Conservation (phyloP, 64 coral and sea anemone species). For the Porites lutea region DNA sequence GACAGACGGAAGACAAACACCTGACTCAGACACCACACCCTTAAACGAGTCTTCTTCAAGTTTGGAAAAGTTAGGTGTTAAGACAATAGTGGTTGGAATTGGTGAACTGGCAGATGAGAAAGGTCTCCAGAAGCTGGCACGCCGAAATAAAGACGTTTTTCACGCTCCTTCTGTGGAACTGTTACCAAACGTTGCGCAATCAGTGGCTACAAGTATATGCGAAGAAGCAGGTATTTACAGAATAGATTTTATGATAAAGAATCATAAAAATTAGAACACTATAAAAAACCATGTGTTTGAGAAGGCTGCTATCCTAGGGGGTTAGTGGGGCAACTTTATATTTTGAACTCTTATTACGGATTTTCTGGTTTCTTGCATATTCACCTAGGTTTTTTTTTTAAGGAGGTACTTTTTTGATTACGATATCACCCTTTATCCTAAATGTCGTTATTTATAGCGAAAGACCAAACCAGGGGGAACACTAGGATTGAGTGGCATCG, state of each 20-base stretch:
- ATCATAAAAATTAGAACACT: no score
- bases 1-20: constrained; percentile 83
- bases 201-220: constrained; percentile 51
- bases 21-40: constrained; percentile 25
- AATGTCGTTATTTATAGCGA: no score
- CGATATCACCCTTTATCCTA: no score
- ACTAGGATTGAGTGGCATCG: no score
- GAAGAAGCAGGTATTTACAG: constrained; percentile 54
- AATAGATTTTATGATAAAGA: not conserved
- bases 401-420: no score
- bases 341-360: no score
- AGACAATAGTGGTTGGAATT: constrained; percentile 66
- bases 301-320: no score
- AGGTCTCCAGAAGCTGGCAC: constrained; percentile 23
- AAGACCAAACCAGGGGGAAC: no score
- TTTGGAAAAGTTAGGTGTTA: constrained; percentile 19
- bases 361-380: no score
- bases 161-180: not conserved
- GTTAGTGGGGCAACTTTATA: no score
- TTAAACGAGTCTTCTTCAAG: constrained; percentile 7
- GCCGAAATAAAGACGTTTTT: constrained; percentile 50
- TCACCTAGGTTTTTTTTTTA: no score
- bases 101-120: constrained; percentile 28
- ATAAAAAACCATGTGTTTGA: no score
- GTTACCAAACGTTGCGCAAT: not conserved